Conservation (phyloP, 1,140 invertebrate genomes). For the Aphis gossypii region DNA sequence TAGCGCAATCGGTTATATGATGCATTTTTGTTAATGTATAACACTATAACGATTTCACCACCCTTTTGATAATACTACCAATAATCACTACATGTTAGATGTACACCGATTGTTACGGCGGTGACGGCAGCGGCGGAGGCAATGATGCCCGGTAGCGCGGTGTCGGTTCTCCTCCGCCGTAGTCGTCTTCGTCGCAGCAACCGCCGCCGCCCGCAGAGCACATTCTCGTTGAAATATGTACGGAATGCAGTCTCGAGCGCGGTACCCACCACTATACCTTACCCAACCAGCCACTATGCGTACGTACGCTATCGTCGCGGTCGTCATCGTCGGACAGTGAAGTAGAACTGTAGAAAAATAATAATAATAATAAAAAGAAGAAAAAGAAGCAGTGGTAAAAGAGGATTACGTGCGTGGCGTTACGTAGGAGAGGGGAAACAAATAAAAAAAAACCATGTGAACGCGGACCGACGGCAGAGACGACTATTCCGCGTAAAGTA, state of each 20-base stretch:
- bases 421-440: neutral
- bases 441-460: conserved; percentile 32
- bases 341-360: neutral
- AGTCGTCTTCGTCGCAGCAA: too few relatives aligned
- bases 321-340: neutral
- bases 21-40: neutral
- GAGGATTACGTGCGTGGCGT: neutral
- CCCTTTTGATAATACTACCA: neutral
- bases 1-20: neutral
- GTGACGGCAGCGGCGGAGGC: neutral
- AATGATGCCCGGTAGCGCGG: conserved; percentile 27
- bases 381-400: neutral
- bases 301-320: neutral
- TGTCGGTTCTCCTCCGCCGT: neutral
- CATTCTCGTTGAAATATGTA: conserved; percentile 22
- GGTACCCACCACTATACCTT: neutral
- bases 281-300: neutral
- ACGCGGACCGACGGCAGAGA: neutral
- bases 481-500: neutral
- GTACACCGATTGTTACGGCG: neutral
- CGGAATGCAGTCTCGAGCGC: conserved; percentile 36
- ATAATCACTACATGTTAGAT: neutral
- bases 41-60: neutral
- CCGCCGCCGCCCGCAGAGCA: conserved; percentile 12
- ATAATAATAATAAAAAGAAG: neutral